Evolutionary conservation across 2,113 vertebrate genomes (phyloP).

Genomic region (Ellobius talpinus): DNA sequence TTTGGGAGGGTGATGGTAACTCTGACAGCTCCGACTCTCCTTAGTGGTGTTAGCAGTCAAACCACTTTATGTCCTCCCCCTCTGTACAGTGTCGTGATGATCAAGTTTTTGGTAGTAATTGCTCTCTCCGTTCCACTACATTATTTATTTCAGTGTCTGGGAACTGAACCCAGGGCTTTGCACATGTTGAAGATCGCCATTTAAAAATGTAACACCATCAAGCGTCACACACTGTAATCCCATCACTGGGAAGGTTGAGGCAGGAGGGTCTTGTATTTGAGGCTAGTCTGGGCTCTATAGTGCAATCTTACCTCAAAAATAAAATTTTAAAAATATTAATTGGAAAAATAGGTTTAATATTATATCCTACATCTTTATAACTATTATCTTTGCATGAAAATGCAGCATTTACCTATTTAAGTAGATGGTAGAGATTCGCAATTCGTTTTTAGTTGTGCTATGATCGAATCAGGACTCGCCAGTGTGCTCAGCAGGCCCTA

Average conservation of each 20-base stretch:
- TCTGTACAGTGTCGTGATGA: background rate
- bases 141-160: background rate
- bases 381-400: slow-evolving; percentile 75
- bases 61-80: background rate
- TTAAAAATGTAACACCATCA: too few species aligned
- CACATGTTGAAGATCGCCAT: background rate
- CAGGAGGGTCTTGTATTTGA: background rate
- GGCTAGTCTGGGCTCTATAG: background rate
- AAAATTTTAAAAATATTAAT: background rate
- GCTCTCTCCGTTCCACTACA: slow-evolving; percentile 43
- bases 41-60: slow-evolving; percentile 2
- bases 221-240: background rate
- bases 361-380: slow-evolving; percentile 62
- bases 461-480: background rate
- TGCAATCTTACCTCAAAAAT: slow-evolving; percentile 47
- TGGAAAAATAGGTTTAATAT: background rate
- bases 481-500: background rate
- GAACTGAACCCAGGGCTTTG: background rate
- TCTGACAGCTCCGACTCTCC: slow-evolving; percentile 20
- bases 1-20: background rate
- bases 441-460: background rate
- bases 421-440: slow-evolving; percentile 75
- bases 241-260: background rate
- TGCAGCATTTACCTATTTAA: slow-evolving; percentile 76
- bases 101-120: slow-evolving; percentile 50